Evolutionary conservation across 2,888 invertebrate species (phyloP), one percentile per base, ranked within the genome.

Genomic region (Buathra laborator): DNA sequence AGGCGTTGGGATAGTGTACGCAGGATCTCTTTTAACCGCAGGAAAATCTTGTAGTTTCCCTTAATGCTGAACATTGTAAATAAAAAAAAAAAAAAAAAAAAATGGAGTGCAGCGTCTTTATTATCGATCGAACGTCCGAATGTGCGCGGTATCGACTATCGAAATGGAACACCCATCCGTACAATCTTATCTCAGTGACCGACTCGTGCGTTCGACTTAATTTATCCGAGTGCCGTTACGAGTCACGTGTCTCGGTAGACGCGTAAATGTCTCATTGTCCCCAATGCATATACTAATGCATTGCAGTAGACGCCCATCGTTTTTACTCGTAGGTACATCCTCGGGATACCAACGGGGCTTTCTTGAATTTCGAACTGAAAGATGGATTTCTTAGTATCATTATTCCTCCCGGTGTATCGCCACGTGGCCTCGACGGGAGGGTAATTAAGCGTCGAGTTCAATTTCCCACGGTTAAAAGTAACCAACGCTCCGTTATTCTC

Each of bases 361-460:
- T 64, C 46, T 62, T 16, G 29, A 74, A 75, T 75, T 51, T 37
- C n/a, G 14, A 2, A 10, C 48, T 51, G 3, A 48, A 77, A 68
- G 68, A 67, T 44, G 56, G 43, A 72, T 64, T 66, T 74, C 19
- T 81, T n/a, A 37, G 43, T 80, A 51, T 74, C 67, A 56, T 82
- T 82, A 29, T 72, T 59, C 48, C 66, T 14, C 46, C 37, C 56
- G 59, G 43, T 56, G 46, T 19, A 72, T 67, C 79, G 32, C 67
- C 80, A 81, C 80, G 83, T 79, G 74, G 56, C 19, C 75, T 71
- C 71, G 70, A 77, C 77, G 64, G 46, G 74, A 19, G 44, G 68
- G 46, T 85, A 86, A 84, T 86, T 79, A 84, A 84, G 70, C 67
- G 75, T 37, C 74, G 78, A 86, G 86, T 86, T 83, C 85, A 81